Percentiles rank a stretch among this genome's conserved stretches.
Conservation (phyloP, 2,113 vertebrate genomes). For the Hypanus sabinus region DNA sequence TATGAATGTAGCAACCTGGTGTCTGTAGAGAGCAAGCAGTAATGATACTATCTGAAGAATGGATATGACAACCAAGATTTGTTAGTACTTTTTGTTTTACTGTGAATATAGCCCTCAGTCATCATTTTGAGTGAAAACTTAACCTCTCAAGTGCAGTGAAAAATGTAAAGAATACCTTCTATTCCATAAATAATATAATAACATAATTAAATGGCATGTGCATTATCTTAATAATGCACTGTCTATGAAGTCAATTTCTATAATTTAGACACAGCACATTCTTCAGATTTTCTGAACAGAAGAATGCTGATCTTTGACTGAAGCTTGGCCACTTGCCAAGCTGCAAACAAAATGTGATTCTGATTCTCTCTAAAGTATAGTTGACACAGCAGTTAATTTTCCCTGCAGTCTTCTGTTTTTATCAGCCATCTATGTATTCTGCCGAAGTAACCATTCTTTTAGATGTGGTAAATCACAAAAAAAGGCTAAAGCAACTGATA, state of each 20-base stretch:
- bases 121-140: background rate
- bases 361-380: conserved; percentile 13
- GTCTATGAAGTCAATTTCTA: conserved; percentile 20
- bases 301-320: conserved; percentile 12
- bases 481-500: background rate
- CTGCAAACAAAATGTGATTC: conserved; percentile 25
- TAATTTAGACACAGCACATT: background rate
- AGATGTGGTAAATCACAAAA: background rate
- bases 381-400: conserved; percentile 19
- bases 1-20: background rate
- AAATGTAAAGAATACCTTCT: background rate
- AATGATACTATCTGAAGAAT: background rate
- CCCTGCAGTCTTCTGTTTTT: conserved; percentile 24
- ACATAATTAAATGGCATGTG: background rate
- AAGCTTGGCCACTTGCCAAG: background rate
- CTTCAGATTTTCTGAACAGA: conserved; percentile 31
- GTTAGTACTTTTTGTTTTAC: background rate
- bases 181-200: conserved; percentile 1
- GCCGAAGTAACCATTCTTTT: conserved; percentile 25
- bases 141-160: background rate
- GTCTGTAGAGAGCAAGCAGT: background rate
- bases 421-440: conserved; percentile 9
- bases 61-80: background rate
- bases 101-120: background rate
- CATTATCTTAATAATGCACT: conserved; percentile 6